phyloP scores from a whole-genome alignment of 2,888 invertebrate genomes.

The Herminia tarsipennalis region DNA sequence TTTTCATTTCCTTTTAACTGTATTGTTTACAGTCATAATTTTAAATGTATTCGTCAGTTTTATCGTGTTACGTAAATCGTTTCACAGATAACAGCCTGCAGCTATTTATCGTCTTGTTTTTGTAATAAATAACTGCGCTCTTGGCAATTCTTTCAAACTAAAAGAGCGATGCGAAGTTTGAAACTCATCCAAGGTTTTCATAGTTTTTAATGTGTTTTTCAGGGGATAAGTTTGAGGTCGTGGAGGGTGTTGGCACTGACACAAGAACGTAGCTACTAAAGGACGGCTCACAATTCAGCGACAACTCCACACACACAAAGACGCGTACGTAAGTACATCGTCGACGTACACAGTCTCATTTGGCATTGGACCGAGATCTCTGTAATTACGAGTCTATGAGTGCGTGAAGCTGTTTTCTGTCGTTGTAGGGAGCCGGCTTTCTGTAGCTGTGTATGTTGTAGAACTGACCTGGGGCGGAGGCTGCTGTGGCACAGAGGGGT shows the following conservation, averaged over 20 bases:
- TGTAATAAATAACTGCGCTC: not conserved
- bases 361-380: too few relatives aligned
- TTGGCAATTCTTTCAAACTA: constrained; percentile 7
- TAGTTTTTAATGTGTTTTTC: not conserved
- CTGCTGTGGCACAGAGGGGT: constrained; percentile 62
- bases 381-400: too few relatives aligned
- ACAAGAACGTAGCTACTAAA: too few relatives aligned
- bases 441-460: not conserved
- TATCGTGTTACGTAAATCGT: constrained; percentile 3
- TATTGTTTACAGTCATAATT: constrained; percentile 24
- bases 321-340: too few relatives aligned
- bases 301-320: too few relatives aligned
- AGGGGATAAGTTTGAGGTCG: not conserved
- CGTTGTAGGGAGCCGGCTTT: too few relatives aligned
- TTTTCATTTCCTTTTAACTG: constrained; percentile 17
- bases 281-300: too few relatives aligned
- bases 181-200: too few relatives aligned
- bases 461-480: constrained; percentile 59
- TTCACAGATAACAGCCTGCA: constrained; percentile 8
- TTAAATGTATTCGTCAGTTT: constrained; percentile 10
- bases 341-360: too few relatives aligned
- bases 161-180: not conserved
- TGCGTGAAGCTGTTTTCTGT: too few relatives aligned
- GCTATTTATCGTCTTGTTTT: constrained; percentile 8
- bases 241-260: not conserved